A percentile compares a stretch with the other conserved stretches of the same genome.
Conservation (phyloP, 2,888 invertebrate species). For the Hirtodrosophila trivittata region DNA sequence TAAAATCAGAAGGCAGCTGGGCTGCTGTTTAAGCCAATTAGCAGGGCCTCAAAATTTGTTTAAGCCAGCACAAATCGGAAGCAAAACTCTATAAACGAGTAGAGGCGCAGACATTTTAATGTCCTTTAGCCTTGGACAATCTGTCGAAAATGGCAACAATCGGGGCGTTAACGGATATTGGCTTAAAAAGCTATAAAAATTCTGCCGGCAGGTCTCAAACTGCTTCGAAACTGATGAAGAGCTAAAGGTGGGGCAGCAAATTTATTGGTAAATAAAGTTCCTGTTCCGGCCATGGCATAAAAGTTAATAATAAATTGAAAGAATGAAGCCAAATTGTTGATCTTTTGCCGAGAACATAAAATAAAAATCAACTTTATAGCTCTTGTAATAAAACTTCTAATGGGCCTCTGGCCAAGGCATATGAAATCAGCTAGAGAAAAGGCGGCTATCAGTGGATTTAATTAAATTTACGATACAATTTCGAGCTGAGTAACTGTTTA, state of each 20-base stretch:
- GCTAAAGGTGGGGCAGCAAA: conserved; percentile 23
- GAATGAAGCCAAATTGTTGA: conserved; percentile 71
- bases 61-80: conserved; percentile 45
- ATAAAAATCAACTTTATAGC: conserved; percentile 64
- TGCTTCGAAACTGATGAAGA: too few species aligned
- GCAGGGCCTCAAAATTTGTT: conserved; percentile 41
- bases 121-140: conserved; percentile 64
- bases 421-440: conserved; percentile 51
- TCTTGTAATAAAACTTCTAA: conserved; percentile 66
- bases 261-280: conserved; percentile 78
- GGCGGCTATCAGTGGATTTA: conserved; percentile 52
- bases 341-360: conserved; percentile 44
- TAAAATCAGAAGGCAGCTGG: background rate
- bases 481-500: conserved; percentile 31
- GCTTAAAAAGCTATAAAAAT: conserved; percentile 75
- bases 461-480: conserved; percentile 62
- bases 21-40: conserved; percentile 58
- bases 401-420: conserved; percentile 46
- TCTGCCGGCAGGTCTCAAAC: too few species aligned
- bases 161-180: conserved; percentile 74
- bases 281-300: conserved; percentile 52
- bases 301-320: conserved; percentile 78
- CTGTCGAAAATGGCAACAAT: conserved; percentile 50
- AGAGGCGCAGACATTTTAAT: conserved; percentile 56
- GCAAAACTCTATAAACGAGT: conserved; percentile 24